A percentile compares a stretch with the other conserved stretches of the same genome.
Conservation (phyloP, 2,888 invertebrate species). For the Drosophila stalkeri region DNA sequence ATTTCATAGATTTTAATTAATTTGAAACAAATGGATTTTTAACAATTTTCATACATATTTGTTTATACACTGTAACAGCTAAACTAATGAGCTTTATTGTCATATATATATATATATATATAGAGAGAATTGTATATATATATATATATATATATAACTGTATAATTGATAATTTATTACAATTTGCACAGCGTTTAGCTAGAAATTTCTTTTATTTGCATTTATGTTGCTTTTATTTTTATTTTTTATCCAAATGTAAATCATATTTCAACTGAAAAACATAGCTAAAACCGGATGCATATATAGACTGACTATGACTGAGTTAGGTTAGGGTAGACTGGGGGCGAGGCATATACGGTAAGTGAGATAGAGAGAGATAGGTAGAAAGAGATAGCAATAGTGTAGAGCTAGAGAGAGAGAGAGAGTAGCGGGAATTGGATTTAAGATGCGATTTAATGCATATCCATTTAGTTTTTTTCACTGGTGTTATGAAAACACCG, state of each 20-base stretch:
- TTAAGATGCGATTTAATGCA: conserved; percentile 20
- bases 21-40: conserved; percentile 40
- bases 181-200: conserved; percentile 81
- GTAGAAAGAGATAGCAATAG: conserved; percentile 33
- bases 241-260: conserved; percentile 39
- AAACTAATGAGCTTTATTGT: conserved; percentile 74
- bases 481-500: conserved; percentile 23
- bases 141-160: conserved; percentile 27
- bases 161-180: conserved; percentile 69
- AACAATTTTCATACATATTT: conserved; percentile 63
- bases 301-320: conserved; percentile 8
- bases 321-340: not conserved
- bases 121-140: not conserved
- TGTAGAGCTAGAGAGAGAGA: conserved; percentile 23
- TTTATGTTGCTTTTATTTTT: conserved; percentile 23
- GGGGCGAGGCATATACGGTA: not conserved
- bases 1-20: conserved; percentile 9
- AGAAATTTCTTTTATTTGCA: conserved; percentile 30
- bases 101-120: conserved; percentile 23
- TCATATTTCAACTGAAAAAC: conserved; percentile 69
- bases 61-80: conserved; percentile 80
- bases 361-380: conserved; percentile 27
- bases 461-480: not conserved
- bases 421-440: conserved; percentile 15
- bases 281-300: conserved; percentile 40